Percentiles rank a stretch among this genome's conserved stretches.
Evolutionary conservation across 2,113 vertebrate species (phyloP).

Genomic region (Malurus cyaneus): DNA sequence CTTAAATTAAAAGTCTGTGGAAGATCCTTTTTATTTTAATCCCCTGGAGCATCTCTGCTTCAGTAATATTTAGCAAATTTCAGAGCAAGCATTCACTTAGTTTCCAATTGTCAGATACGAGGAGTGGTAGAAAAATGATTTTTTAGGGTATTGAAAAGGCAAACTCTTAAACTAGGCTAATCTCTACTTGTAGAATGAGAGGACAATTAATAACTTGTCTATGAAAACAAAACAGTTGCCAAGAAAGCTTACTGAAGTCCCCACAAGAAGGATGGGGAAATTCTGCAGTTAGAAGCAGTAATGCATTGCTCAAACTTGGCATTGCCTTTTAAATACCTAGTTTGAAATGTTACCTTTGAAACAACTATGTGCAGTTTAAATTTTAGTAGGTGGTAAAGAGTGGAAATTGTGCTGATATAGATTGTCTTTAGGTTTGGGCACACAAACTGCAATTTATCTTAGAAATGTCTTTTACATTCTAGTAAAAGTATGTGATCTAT

Average conservation of each 20-base stretch:
- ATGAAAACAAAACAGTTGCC: background rate
- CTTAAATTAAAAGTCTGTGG: background rate
- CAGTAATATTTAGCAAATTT: background rate
- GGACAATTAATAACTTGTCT: conserved; percentile 21
- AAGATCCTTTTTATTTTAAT: background rate
- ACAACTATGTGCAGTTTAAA: background rate
- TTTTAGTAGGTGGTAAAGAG: background rate
- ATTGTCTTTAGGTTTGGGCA: background rate
- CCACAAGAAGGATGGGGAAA: background rate
- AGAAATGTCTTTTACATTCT: background rate
- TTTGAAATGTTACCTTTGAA: background rate
- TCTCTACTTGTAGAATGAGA: background rate
- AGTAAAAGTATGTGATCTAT: background rate
- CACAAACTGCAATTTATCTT: background rate
- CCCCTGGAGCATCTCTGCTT: background rate
- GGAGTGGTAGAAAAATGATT: background rate
- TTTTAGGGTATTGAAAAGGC: background rate
- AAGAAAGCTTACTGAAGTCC: background rate
- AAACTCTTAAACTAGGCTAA: background rate
- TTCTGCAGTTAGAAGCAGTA: background rate
- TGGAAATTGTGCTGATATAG: background rate
- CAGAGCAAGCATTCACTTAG: background rate
- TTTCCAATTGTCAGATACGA: background rate
- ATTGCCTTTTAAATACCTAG: background rate
- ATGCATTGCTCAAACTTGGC: background rate